These are phyloP conservation scores for Numenius arquata DNA, from an alignment of 2,113 vertebrate genomes.

Conservation along the genomic window DNA sequence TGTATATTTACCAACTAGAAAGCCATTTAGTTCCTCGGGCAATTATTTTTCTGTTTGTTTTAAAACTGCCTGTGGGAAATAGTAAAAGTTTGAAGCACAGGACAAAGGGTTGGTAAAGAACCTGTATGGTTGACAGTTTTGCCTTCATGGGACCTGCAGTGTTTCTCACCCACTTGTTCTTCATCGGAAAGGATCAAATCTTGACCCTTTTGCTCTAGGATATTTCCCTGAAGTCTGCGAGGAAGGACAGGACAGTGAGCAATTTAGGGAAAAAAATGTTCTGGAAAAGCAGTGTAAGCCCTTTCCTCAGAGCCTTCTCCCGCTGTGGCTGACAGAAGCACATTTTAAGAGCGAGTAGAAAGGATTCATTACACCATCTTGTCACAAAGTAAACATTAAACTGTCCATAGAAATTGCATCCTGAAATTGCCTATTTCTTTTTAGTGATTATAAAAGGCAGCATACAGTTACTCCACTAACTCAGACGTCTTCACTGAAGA, in stretches of 20 bases:
- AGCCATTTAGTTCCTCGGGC: neutral
- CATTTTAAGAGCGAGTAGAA: neutral
- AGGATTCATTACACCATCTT: neutral
- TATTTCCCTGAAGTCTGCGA: neutral
- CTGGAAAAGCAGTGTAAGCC: neutral
- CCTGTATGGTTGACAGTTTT: neutral
- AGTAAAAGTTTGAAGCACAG: neutral
- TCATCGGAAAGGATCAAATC: neutral
- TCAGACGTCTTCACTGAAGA: neutral
- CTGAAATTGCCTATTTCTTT: neutral
- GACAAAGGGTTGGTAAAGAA: neutral
- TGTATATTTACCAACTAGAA: neutral
- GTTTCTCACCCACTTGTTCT: neutral
- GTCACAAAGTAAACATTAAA: neutral
- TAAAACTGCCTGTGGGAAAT: neutral
- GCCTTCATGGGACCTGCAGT: neutral
- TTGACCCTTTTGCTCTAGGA: neutral
- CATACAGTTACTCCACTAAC: neutral
- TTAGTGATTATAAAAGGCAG: neutral
- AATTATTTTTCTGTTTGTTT: slow-evolving; percentile 6
- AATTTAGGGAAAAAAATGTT: neutral
- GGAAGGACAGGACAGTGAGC: neutral
- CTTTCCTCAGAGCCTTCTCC: neutral
- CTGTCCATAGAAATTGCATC: neutral
- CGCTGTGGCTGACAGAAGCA: neutral